Percentiles rank a stretch among this genome's conserved stretches.
Conservation (phyloP, 92 coral and sea anemone genomes). For the Meandrina meandrites region DNA sequence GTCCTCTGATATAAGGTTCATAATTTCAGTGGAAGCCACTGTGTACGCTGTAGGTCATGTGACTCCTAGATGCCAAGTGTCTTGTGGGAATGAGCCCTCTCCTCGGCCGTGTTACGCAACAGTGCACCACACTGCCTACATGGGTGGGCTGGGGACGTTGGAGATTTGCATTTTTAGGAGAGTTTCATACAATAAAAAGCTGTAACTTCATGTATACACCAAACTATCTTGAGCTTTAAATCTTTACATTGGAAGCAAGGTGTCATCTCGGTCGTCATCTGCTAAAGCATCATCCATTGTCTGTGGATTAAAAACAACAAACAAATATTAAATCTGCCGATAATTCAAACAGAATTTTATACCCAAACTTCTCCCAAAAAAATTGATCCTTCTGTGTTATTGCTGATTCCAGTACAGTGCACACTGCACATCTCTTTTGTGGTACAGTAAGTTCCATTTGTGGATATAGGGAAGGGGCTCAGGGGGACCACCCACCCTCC, state of each 20-base stretch:
- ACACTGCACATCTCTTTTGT: background rate
- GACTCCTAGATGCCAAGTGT: background rate
- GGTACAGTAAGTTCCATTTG: background rate
- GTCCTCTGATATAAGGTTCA: background rate
- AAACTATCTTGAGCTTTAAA: background rate
- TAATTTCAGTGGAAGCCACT: background rate
- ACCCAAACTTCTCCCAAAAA: background rate
- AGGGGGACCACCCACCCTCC: background rate
- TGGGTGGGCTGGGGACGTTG: background rate
- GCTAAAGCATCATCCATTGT: slow-evolving; percentile 86
- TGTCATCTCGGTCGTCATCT: slow-evolving; percentile 77
- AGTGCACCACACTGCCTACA: background rate
- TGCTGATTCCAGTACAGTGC: background rate
- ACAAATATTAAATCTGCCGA: background rate
- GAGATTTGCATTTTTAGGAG: background rate
- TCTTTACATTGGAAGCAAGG: slow-evolving; percentile 72
- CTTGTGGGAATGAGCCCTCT: background rate
- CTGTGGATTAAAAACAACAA: slow-evolving; percentile 33
- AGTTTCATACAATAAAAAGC: background rate
- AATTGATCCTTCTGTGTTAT: too few relatives aligned
- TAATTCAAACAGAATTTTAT: background rate
- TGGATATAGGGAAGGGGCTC: background rate
- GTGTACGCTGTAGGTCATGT: background rate
- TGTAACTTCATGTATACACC: background rate
- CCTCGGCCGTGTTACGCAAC: background rate